A percentile compares a stretch with the other conserved stretches of the same genome.
These are phyloP conservation scores for Acanthurus leucopareius DNA, from an alignment of 2,797 vertebrate species.

Conservation along the genomic window DNA sequence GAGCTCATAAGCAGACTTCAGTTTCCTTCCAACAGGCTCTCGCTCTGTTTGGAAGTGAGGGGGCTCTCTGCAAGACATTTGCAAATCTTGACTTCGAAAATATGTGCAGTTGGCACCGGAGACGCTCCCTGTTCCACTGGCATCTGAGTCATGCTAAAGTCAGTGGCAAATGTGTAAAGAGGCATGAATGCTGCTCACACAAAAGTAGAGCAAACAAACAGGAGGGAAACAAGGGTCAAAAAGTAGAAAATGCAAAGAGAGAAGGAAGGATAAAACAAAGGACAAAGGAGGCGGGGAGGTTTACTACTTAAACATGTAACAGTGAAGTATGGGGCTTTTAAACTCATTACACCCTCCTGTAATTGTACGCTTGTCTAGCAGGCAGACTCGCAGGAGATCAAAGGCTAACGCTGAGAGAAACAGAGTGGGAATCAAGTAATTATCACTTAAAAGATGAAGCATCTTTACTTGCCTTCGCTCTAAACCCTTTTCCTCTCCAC, in stretches of 20 bases:
- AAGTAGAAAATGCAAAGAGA: slow-evolving; percentile 14
- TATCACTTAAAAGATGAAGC: slow-evolving; percentile 74
- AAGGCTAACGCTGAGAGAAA: slow-evolving; percentile 54
- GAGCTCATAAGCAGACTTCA: slow-evolving; percentile 41
- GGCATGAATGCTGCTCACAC: slow-evolving; percentile 50
- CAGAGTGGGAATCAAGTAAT: slow-evolving; percentile 69
- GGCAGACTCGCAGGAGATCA: slow-evolving; percentile 52
- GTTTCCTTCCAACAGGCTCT: slow-evolving; percentile 61
- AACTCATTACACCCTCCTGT: slow-evolving; percentile 65
- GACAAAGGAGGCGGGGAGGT: neutral
- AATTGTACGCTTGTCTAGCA: slow-evolving; percentile 63
- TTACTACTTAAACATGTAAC: slow-evolving; percentile 46
- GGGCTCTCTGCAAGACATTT: slow-evolving; percentile 73
- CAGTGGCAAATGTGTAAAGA: slow-evolving; percentile 70
- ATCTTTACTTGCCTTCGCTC: slow-evolving; percentile 56
- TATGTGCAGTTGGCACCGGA: slow-evolving; percentile 85
- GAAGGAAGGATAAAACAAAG: slow-evolving; percentile 1
- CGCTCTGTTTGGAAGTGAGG: slow-evolving; percentile 70
- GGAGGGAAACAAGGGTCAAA: slow-evolving; percentile 30
- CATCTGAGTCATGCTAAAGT: slow-evolving; percentile 79
- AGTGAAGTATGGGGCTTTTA: slow-evolving; percentile 39
- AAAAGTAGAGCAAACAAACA: slow-evolving; percentile 25
- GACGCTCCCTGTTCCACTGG: slow-evolving; percentile 80
- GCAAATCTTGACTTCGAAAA: slow-evolving; percentile 85
- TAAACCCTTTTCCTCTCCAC: slow-evolving; percentile 67